phyloP scores from a whole-genome alignment of 2,797 vertebrate genomes.

The Oreochromis mossambicus region DNA sequence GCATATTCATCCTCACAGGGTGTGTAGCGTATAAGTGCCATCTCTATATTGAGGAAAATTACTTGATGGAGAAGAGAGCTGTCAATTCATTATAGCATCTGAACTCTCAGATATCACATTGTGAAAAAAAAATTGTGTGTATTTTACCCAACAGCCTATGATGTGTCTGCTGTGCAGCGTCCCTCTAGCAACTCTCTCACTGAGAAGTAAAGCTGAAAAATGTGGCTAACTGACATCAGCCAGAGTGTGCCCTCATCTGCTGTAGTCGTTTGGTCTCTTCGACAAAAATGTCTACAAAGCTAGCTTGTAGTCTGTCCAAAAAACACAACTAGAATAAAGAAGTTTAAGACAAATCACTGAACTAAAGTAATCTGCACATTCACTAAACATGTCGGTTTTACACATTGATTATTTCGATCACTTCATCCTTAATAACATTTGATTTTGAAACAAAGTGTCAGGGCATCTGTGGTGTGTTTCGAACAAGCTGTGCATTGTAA shows the following conservation, averaged over 20 bases:
- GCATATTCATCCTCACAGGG: slow-evolving; percentile 20
- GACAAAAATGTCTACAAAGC: slow-evolving; percentile 15
- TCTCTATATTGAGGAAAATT: neutral
- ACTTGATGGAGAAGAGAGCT: slow-evolving; percentile 14
- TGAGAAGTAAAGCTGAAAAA: slow-evolving; percentile 32
- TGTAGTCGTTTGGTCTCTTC: slow-evolving; percentile 32
- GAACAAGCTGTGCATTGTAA: neutral
- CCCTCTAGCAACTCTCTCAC: slow-evolving; percentile 12
- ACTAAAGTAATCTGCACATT: neutral
- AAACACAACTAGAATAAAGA: neutral
- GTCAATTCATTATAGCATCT: slow-evolving; percentile 16
- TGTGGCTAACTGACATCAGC: slow-evolving; percentile 17
- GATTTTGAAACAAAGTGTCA: neutral
- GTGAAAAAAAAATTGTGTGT: neutral
- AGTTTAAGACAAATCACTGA: neutral
- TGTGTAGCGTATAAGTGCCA: slow-evolving; percentile 6
- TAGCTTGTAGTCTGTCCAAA: neutral
- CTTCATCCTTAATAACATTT: neutral
- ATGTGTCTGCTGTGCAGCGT: slow-evolving; percentile 11
- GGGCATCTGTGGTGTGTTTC: neutral
- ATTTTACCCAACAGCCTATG: slow-evolving; percentile 25
- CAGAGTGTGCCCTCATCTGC: slow-evolving; percentile 34
- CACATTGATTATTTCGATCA: neutral
- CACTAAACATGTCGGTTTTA: neutral
- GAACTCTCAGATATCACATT: neutral